phyloP scores from a whole-genome alignment of 2,888 invertebrate species.

The Nebria salina region DNA sequence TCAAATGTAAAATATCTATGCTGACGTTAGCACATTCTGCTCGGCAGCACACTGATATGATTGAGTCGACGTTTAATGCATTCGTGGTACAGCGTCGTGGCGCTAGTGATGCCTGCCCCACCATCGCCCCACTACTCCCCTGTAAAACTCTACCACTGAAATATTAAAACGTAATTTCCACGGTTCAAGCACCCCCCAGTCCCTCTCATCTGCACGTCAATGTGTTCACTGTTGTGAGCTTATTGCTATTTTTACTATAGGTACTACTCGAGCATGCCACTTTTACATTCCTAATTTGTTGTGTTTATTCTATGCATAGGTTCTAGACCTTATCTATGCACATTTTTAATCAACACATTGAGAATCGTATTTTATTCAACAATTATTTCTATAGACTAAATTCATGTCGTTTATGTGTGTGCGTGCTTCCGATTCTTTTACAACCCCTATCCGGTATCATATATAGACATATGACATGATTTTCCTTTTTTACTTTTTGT shows the following conservation, averaged over 20 bases:
- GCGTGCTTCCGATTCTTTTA: no score
- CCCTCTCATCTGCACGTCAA: background rate
- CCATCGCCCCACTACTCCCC: background rate
- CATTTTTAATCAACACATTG: no score
- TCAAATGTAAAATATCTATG: constrained; percentile 1
- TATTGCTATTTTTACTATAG: background rate
- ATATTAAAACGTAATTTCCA: background rate
- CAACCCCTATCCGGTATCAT: no score
- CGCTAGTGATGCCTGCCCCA: background rate
- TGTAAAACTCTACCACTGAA: background rate
- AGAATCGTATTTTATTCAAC: no score
- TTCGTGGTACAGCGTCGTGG: background rate
- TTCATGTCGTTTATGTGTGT: no score
- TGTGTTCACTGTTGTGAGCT: background rate
- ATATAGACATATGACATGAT: no score
- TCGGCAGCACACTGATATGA: background rate
- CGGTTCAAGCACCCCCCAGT: no score
- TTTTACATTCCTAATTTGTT: background rate
- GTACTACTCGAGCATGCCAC: background rate
- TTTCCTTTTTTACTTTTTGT: no score
- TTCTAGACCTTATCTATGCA: no score
- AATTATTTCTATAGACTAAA: no score
- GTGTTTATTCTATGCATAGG: background rate
- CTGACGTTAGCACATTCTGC: background rate
- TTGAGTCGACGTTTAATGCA: constrained; percentile 1